Conservation (phyloP, 2,888 invertebrate genomes). For the Drosophila vallismaia region DNA sequence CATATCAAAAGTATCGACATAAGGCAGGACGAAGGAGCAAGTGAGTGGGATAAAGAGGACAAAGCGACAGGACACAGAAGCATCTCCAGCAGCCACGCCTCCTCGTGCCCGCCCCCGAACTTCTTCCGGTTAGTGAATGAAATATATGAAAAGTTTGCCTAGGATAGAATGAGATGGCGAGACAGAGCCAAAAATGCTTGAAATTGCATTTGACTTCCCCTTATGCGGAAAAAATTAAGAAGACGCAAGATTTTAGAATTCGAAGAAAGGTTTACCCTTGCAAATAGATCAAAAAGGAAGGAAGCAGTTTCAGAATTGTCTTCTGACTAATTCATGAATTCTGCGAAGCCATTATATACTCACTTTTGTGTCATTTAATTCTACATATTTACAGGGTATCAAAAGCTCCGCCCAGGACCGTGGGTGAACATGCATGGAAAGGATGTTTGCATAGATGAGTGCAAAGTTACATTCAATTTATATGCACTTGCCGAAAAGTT, state of each 20-base stretch:
- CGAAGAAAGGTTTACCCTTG: background rate
- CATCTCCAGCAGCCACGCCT: background rate
- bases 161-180: slow-evolving; percentile 37
- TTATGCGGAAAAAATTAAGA: slow-evolving; percentile 8
- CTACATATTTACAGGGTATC: background rate
- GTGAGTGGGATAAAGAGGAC: slow-evolving; percentile 15
- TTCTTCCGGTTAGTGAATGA: slow-evolving; percentile 47
- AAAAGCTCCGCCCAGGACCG: background rate
- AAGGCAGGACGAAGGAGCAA: slow-evolving; percentile 9
- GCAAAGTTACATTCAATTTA: slow-evolving; percentile 77
- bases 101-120: background rate
- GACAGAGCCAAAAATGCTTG: slow-evolving; percentile 48
- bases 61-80: slow-evolving; percentile 2
- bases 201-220: slow-evolving; percentile 63
- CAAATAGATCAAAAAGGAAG: background rate
- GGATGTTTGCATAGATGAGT: slow-evolving; percentile 71
- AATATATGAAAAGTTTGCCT: slow-evolving; percentile 71
- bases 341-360: background rate
- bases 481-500: slow-evolving; percentile 72
- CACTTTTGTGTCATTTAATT: background rate
- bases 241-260: background rate
- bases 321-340: background rate
- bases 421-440: slow-evolving; percentile 6
- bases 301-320: background rate
- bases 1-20: slow-evolving; percentile 74